Percentiles rank a stretch among this genome's conserved stretches.
Evolutionary conservation across 2,888 invertebrate genomes (phyloP).

Genomic region (Sussaba pulchella): DNA sequence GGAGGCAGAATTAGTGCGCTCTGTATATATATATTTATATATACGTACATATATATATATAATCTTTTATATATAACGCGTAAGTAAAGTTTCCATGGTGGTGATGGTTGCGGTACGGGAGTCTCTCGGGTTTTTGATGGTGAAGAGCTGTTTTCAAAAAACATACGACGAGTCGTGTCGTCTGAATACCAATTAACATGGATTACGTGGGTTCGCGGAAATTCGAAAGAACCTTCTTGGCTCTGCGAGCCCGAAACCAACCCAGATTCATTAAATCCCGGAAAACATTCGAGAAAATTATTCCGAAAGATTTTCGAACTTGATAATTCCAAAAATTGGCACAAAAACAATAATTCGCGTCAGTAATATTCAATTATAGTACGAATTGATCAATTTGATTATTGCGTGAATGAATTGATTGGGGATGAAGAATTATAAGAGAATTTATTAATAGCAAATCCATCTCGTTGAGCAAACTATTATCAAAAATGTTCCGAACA

Average conservation of each 20-base stretch:
- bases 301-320: conserved; percentile 22
- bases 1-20: background rate
- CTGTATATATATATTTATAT: background rate
- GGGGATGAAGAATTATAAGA: no score
- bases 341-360: background rate
- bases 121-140: conserved; percentile 33
- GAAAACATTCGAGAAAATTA: conserved; percentile 16
- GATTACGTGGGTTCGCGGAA: conserved; percentile 75
- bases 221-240: conserved; percentile 66
- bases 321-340: no score
- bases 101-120: conserved; percentile 49
- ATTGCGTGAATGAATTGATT: no score
- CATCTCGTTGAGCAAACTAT: no score
- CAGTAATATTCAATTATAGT: background rate
- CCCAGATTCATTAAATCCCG: conserved; percentile 39
- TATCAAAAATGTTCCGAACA: no score
- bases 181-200: conserved; percentile 80
- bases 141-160: conserved; percentile 72
- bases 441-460: no score
- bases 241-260: conserved; percentile 16
- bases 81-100: conserved; percentile 33
- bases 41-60: background rate
- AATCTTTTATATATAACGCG: background rate
- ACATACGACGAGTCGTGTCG: conserved; percentile 69
- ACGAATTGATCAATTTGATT: no score